Base-by-base conservation (phyloP, 2,113 vertebrate species). In the Xiphias gladius region DNA sequence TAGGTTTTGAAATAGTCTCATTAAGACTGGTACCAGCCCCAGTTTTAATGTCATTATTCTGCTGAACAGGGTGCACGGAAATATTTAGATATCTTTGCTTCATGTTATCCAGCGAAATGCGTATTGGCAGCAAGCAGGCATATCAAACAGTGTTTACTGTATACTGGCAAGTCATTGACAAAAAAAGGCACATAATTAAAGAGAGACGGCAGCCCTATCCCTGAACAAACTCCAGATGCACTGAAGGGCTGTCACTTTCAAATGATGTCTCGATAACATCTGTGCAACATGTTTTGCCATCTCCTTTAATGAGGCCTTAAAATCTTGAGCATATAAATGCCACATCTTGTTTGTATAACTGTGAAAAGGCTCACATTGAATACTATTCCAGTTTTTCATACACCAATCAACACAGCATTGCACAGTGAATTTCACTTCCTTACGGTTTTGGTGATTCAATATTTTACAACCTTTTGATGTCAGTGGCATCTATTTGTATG, bases 401-500 rank as follows among this genome's bases (percentile, higher is more conserved):
- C n/a, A 72, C 65, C 70, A 86, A 67, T 81, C 80, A 84, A 72
- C 69, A 39, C 48, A 30, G 73, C 28, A 17, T 58, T 80, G 48
- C 77, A 66, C 35, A 62, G 59, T n/a, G 26, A 67, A 37, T 84
- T 75, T 84, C 26, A 72, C 66, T 86, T 70, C 74, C 80, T 77
- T 43, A 5, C 22, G 35, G 16, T 58, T 58, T 59, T 67, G 35
- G 30, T 58, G 50, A 81, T 58, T 50, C 28, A 73, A 35, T 80
- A 75, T 64, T 68, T 77, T 32, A 62, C 72, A 55, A 75, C 65
- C 61, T 81, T 71, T 50, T 78, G 67, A 86, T 81, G 70, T 84
- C 65, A 71, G 43, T 71, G 30, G 59, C 48, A 72, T 79, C 81
- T 84, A 82, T 89, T 86, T 86, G 74, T 76, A 86, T 84, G 84